Base-by-base conservation (phyloP, 2,888 invertebrate genomes). In the Orchestes rusci region DNA sequence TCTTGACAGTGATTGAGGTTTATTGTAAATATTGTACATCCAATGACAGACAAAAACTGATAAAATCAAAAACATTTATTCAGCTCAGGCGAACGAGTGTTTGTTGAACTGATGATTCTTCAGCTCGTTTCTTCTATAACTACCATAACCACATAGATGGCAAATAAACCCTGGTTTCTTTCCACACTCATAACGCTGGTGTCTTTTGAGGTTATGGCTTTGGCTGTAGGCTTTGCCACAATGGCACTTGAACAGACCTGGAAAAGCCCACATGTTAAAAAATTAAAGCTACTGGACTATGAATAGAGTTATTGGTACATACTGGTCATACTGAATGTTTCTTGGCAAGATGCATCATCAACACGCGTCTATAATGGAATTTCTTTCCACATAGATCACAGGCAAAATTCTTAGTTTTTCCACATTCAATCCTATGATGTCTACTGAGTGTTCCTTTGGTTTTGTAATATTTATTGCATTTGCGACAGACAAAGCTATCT, bases 111-210 rank as follows among this genome's bases (percentile, higher is more conserved):
- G 4, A n/a, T 34, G 34, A 10, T 13, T 35, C 17, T 39, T 20
- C 16, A 18, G 4, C 13, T 45, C 5, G 10, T 34, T 16, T 50
- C 74, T 72, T 64, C 76, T 76, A 52, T 73, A 70, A 63, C 17
- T 18, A 5, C 23, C 37, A 8, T 30, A n/a, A 5, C 10, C 27
- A 27, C 48, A 48, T 35, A 35, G 35, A 2, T 43, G 40, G 23
- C 85, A 85, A 49, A 80, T 79, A 69, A 84, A 84, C 45, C 80
- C 74, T 1, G 84, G 84, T 50, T 83, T 79, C 62, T 84, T 84
- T 16, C 55, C 54, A 38, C 58, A 58, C 45, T 58, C 57, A 33
- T 52, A 56, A 17, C 49, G 48, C 15, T 44, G 31, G 35, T 58
- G 58, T 10, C 53, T 44, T 8, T 39, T 50, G 29, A 57, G 41